Evolutionary conservation across 2,888 invertebrate species (phyloP).

Genomic region (Magallana nippona): DNA sequence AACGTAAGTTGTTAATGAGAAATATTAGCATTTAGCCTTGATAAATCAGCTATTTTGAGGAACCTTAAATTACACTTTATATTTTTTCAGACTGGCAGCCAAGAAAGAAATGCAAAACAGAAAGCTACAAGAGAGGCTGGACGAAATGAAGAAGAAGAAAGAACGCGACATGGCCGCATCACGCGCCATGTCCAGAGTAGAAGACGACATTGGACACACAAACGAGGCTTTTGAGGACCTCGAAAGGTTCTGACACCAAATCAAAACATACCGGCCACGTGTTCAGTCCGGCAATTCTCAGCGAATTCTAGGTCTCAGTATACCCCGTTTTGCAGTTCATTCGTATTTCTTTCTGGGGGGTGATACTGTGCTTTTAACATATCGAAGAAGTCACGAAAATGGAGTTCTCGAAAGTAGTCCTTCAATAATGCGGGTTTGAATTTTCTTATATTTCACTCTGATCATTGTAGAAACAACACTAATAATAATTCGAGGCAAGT

Average conservation of each 20-base stretch:
- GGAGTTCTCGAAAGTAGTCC: no score
- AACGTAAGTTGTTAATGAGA: no score
- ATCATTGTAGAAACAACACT: no score
- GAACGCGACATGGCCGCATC: slow-evolving; percentile 41
- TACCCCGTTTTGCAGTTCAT: no score
- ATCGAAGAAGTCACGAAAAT: no score
- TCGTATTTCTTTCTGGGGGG: no score
- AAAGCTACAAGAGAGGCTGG: slow-evolving; percentile 63
- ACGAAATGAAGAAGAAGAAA: slow-evolving; percentile 65
- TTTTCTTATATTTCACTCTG: no score
- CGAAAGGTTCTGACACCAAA: slow-evolving; percentile 36
- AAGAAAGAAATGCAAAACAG: slow-evolving; percentile 68
- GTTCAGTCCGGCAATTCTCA: slow-evolving; percentile 12
- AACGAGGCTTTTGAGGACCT: slow-evolving; percentile 45
- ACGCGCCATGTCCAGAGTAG: neutral
- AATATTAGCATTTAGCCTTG: no score
- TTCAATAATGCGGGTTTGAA: no score
- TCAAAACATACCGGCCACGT: slow-evolving; percentile 16
- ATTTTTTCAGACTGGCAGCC: slow-evolving; percentile 58
- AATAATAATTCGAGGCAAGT: no score
- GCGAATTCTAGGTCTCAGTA: neutral
- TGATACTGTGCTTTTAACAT: no score
- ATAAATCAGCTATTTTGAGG: no score
- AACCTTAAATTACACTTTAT: neutral
- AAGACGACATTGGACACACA: neutral